A percentile compares a stretch with the other conserved stretches of the same genome.
Conservation (phyloP, 2,888 invertebrate genomes). For the Cremastobaeus sp. region DNA sequence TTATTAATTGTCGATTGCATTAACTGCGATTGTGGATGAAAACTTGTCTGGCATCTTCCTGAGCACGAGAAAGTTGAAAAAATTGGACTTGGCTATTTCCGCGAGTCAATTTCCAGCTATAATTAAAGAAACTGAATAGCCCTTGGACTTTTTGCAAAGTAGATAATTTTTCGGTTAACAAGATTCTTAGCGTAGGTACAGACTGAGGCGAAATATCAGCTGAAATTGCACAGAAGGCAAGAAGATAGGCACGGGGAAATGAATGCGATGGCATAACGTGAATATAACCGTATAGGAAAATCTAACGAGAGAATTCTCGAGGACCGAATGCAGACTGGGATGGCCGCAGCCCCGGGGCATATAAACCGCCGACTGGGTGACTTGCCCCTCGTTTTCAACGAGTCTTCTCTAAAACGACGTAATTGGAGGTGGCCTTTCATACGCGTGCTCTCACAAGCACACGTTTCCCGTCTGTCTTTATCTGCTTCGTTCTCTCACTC, state of each 20-base stretch:
- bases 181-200: conserved; percentile 10
- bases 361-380: conserved; percentile 49
- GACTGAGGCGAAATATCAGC: conserved; percentile 4
- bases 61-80: too few relatives aligned
- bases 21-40: too few relatives aligned
- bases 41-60: too few relatives aligned
- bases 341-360: conserved; percentile 52
- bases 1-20: too few relatives aligned
- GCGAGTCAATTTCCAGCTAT: too few relatives aligned
- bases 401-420: conserved; percentile 56
- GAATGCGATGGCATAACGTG: conserved; percentile 35
- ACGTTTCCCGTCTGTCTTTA: conserved; percentile 19
- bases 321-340: conserved; percentile 48
- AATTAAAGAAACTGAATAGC: too few relatives aligned
- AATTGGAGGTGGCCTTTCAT: conserved; percentile 51
- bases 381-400: conserved; percentile 55
- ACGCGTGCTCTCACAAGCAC: conserved; percentile 36
- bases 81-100: too few relatives aligned
- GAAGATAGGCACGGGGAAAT: conserved; percentile 33
- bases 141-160: conserved; percentile 5
- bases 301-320: conserved; percentile 55
- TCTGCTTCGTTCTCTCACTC: conserved; percentile 1
- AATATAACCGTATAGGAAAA: conserved; percentile 52
- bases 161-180: conserved; percentile 28
- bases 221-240: conserved; percentile 29